Conservation (phyloP, 2,888 invertebrate species). For the Deroplatys truncata region DNA sequence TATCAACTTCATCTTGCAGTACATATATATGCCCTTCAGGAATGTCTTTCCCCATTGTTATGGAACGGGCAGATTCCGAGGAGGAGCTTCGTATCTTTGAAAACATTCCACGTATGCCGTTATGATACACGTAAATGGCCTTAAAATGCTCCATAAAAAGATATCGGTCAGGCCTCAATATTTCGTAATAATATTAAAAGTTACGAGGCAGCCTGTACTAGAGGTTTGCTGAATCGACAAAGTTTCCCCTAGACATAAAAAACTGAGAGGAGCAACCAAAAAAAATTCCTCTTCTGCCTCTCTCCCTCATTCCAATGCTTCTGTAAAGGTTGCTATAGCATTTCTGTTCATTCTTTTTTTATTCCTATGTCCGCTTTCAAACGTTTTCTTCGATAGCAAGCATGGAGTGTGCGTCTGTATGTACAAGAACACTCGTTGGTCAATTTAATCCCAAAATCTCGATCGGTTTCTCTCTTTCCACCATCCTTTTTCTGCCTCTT, state of each 20-base stretch:
- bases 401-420: not conserved
- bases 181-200: not conserved
- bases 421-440: not conserved
- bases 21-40: too few species aligned
- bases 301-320: not conserved
- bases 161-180: not conserved
- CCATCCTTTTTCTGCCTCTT: not conserved
- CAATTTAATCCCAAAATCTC: not conserved
- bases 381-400: not conserved
- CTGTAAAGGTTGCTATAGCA: not conserved
- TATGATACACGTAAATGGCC: too few species aligned
- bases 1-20: too few species aligned
- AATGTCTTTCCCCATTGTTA: too few species aligned
- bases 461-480: not conserved
- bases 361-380: not conserved
- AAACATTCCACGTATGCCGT: too few species aligned
- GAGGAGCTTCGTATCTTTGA: too few species aligned
- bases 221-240: not conserved
- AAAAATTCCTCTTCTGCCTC: not conserved
- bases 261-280: not conserved
- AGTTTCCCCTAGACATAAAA: not conserved
- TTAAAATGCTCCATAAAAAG: not conserved
- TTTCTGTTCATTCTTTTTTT: not conserved
- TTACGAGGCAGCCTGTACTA: not conserved
- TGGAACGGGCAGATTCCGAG: too few species aligned